These are phyloP conservation scores for Xerus inauris DNA, from an alignment of 2,113 vertebrate genomes.

Conservation along the genomic window DNA sequence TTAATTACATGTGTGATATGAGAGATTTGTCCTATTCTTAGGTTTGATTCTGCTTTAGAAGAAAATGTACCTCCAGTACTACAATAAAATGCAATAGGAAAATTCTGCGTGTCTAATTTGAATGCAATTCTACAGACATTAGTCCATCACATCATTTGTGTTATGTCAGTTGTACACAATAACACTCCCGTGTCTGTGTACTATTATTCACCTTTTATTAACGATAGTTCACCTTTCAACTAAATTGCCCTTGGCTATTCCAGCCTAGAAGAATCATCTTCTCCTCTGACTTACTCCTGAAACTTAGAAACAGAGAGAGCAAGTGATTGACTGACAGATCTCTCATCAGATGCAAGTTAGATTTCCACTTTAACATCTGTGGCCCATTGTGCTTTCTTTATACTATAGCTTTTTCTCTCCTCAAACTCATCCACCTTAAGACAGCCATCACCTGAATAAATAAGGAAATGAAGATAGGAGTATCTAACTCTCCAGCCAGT, in stretches of 20 bases:
- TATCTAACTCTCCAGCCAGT: not conserved
- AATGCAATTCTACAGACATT: not conserved
- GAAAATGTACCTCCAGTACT: not conserved
- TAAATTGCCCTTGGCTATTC: not conserved
- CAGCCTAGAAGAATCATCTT: not conserved
- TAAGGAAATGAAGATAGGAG: not conserved
- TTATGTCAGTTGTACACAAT: not conserved
- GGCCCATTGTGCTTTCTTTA: not conserved
- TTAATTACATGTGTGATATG: not conserved
- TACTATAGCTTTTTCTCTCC: not conserved
- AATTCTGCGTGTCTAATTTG: not conserved
- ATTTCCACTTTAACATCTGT: not conserved
- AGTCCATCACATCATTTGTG: not conserved
- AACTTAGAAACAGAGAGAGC: not conserved
- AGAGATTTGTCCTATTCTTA: not conserved
- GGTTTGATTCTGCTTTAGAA: not conserved
- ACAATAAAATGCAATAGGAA: not conserved
- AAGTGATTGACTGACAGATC: not conserved
- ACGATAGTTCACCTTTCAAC: not conserved
- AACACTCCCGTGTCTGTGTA: not conserved
- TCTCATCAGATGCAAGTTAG: not conserved
- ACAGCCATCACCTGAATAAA: not conserved
- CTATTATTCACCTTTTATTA: not conserved
- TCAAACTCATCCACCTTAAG: not conserved
- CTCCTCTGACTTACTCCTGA: not conserved